phyloP scores from a whole-genome alignment of 2,797 vertebrate genomes.

The Phalanger gymnotis region DNA sequence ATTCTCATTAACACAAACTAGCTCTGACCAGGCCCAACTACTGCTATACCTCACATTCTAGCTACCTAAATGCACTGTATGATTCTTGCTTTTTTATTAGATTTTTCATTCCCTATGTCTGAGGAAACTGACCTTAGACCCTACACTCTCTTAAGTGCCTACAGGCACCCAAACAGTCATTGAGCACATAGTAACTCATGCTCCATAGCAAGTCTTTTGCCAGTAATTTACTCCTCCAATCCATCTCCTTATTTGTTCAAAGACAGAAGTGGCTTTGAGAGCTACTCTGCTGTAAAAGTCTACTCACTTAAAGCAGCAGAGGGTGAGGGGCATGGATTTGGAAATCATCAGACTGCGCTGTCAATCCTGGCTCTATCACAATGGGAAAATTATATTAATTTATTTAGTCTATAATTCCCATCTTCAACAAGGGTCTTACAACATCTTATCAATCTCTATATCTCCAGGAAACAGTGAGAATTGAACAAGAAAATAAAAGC shows the following conservation, averaged over 20 bases:
- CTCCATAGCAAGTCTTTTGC: constrained; percentile 38
- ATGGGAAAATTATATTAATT: constrained; percentile 17
- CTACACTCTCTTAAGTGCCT: constrained; percentile 52
- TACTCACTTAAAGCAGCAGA: constrained; percentile 9
- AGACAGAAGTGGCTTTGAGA: constrained; percentile 53
- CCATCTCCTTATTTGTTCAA: constrained; percentile 42
- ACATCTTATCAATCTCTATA: background rate
- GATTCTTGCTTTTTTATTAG: constrained; percentile 57
- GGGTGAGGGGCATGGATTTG: background rate
- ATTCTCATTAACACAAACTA: constrained; percentile 56
- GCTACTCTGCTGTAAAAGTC: background rate
- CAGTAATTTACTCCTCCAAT: constrained; percentile 44
- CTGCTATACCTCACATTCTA: constrained; percentile 36
- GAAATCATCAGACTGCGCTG: background rate
- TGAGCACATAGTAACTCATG: constrained; percentile 50
- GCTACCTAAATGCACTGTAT: constrained; percentile 57
- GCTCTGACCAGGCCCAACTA: constrained; percentile 33
- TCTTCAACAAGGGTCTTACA: background rate
- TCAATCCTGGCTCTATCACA: background rate
- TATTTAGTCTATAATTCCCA: constrained; percentile 17
- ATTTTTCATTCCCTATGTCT: constrained; percentile 57
- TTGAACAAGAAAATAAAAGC: constrained; percentile 29
- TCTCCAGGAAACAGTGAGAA: background rate
- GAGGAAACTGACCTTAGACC: constrained; percentile 60
- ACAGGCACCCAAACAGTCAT: constrained; percentile 42